Evolutionary conservation across 2,113 vertebrate species (phyloP), one percentile per base, ranked within the genome.

Genomic region (Neolamprologus devosi): DNA sequence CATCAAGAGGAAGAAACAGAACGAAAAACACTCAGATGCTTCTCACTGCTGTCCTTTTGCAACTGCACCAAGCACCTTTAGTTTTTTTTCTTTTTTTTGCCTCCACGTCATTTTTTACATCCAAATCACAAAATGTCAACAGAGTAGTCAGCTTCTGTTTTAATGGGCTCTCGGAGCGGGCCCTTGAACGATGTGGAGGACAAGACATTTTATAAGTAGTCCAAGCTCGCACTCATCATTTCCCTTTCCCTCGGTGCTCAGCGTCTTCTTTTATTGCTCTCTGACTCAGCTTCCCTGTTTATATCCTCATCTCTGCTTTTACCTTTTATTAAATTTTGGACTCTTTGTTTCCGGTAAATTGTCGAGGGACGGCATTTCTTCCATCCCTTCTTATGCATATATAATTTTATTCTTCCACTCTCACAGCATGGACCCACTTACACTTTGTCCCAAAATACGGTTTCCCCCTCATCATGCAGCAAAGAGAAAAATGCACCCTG

Each of bases 271-370:
- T 85, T 81, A 90, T 88, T 58, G 84, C 81, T 70, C 58, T 87
- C 85, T 90, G 85, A 91, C 83, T 89, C 86, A 89, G 90, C 81
- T 55, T 49, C 30, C 26, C 19, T 33, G 8, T 83, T 86, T 33
- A 58, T 30, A 11, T 12, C 8, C 47, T 83, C 30, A 2, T 21
- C 30, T 73, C 83, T 17, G 78, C 87, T 82, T 82, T 78, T 68
- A 42, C 40, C 37, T 82, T 57, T 70, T 49, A 88, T 85, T 37
- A 85, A 82, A 89, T 85, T 87, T 40, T 33, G 85, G 54, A 87
- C 68, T 30, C 14, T 65, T 30, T 58, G 21, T 73, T 82, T n/a
- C 19, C 47, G 2, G 68, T 35, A 53, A 81, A 42, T 63, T 85
- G 28, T 37, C 37, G 14, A 30, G 40, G 21, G 10, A 53, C 8